Evolutionary conservation across 2,797 vertebrate species (phyloP).

Genomic region (Cuculus canorus): DNA sequence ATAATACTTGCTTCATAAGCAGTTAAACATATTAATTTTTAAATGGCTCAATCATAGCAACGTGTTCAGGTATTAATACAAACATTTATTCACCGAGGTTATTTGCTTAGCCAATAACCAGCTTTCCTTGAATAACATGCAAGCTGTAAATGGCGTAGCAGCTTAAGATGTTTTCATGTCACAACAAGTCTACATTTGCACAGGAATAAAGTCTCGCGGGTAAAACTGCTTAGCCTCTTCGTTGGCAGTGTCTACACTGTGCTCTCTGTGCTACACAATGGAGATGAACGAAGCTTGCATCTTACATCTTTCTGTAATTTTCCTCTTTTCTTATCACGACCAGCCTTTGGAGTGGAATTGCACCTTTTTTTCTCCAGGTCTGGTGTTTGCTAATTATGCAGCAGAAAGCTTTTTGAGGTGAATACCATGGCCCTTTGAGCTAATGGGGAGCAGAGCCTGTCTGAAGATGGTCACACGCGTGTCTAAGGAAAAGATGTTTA

Average conservation of each 20-base stretch:
- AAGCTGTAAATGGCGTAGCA: background rate
- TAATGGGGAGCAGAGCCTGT: background rate
- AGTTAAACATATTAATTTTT: conserved; percentile 14
- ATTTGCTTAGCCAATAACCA: conserved; percentile 11
- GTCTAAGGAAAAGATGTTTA: background rate
- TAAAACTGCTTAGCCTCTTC: background rate
- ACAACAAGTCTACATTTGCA: background rate
- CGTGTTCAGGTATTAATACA: conserved; percentile 7
- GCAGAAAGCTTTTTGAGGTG: background rate
- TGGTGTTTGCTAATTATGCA: background rate
- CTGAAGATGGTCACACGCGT: background rate
- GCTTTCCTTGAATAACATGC: background rate
- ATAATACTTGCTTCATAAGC: conserved; percentile 35
- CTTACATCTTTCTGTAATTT: background rate
- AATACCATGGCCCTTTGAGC: background rate
- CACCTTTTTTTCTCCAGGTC: background rate
- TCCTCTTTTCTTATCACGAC: background rate
- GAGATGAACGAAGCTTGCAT: background rate
- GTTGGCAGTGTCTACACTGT: background rate
- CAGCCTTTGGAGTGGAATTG: background rate
- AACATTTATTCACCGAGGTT: background rate
- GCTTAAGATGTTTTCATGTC: background rate
- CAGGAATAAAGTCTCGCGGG: background rate
- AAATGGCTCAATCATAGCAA: background rate
- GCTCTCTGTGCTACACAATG: background rate